A percentile compares a stretch with the other conserved stretches of the same genome.
These are phyloP conservation scores for Drosophila nebulosa DNA, from an alignment of 1,140 invertebrate genomes.

Conservation along the genomic window DNA sequence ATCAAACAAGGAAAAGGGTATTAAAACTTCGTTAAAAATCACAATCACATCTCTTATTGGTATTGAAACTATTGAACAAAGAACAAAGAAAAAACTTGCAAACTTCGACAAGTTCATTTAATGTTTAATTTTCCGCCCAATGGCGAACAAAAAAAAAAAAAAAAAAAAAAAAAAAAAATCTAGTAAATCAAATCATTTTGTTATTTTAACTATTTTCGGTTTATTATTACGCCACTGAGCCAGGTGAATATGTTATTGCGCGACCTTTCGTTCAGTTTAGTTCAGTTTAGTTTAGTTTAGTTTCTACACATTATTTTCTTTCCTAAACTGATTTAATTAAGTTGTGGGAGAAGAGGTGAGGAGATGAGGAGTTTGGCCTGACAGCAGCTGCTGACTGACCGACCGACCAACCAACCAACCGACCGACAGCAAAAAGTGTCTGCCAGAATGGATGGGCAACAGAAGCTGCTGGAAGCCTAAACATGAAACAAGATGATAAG, in stretches of 20 bases:
- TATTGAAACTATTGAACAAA: conserved; percentile 15
- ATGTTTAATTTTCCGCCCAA: conserved; percentile 12
- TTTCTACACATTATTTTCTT: neutral
- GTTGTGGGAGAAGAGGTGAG: too few relatives aligned
- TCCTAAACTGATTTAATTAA: neutral
- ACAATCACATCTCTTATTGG: neutral
- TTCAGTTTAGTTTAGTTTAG: conserved; percentile 2
- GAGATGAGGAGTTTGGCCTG: conserved; percentile 9
- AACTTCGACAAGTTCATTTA: conserved; percentile 42
- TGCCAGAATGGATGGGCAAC: conserved; percentile 20
- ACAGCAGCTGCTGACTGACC: conserved; percentile 40
- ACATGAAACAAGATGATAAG: conserved; percentile 8
- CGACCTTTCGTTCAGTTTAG: conserved; percentile 43
- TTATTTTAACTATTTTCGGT: conserved; percentile 30
- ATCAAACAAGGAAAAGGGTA: neutral
- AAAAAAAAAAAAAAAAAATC: neutral
- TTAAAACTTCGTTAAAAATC: neutral
- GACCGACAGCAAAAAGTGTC: conserved; percentile 26
- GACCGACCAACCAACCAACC: too few relatives aligned
- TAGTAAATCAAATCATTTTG: neutral
- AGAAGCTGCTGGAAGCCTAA: conserved; percentile 12
- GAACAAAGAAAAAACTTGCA: conserved; percentile 45
- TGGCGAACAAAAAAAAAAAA: neutral
- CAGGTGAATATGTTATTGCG: conserved; percentile 43
- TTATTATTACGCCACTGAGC: conserved; percentile 43